phyloP scores from a whole-genome alignment of 2,797 vertebrate genomes.

The Sebastes itinus region DNA sequence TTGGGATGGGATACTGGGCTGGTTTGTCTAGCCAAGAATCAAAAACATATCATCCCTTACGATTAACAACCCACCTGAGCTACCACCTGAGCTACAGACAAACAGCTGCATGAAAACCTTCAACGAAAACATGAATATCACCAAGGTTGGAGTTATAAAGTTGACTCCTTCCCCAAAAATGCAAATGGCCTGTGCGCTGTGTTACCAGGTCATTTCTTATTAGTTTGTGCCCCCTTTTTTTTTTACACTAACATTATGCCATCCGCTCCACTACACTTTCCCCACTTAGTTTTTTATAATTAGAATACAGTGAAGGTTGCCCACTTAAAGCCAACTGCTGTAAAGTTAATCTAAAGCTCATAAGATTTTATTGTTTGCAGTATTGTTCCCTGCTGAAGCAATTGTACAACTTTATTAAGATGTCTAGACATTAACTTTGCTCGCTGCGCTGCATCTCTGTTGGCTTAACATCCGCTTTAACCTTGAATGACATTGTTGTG shows the following conservation, averaged over 20 bases:
- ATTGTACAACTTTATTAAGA: not conserved
- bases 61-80: not conserved
- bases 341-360: constrained; percentile 5
- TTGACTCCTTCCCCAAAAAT: not conserved
- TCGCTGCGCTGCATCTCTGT: not conserved
- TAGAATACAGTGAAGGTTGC: not conserved
- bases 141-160: not conserved
- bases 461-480: not conserved
- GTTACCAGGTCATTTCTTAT: not conserved
- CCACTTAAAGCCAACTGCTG: constrained; percentile 1
- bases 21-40: not conserved
- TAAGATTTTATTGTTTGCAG: not conserved
- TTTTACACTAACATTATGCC: not conserved
- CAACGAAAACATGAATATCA: not conserved
- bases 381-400: not conserved
- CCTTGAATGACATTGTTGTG: not conserved
- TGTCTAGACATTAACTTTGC: not conserved
- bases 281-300: constrained; percentile 3
- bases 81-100: not conserved
- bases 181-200: not conserved
- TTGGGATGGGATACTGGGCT: not conserved
- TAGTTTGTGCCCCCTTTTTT: not conserved
- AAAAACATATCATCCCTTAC: not conserved
- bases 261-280: not conserved
- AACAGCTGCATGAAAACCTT: not conserved